phyloP scores from a whole-genome alignment of 2,797 vertebrate genomes.

The Rhabdophis nuchalis region DNA sequence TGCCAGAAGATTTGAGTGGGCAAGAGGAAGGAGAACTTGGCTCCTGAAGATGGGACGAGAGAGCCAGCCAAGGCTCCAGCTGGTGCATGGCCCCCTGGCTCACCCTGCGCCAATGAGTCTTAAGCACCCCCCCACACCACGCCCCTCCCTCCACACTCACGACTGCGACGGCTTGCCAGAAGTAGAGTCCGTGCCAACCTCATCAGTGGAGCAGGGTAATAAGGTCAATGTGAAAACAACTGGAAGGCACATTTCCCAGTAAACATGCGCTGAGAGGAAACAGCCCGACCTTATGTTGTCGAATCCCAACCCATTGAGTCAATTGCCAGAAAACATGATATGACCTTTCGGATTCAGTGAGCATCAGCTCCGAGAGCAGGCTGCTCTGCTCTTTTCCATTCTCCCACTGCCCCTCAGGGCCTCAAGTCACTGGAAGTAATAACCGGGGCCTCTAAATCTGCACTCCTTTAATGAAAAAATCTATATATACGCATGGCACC shows the following conservation, averaged over 20 bases:
- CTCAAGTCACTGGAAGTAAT: constrained; percentile 93
- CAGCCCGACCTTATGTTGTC: constrained; percentile 85
- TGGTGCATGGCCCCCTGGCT: constrained; percentile 2
- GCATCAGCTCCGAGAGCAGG: constrained; percentile 84
- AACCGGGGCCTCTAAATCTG: constrained; percentile 82
- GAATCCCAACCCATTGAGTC: constrained; percentile 94
- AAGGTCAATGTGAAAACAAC: constrained; percentile 95
- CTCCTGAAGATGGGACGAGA: background rate
- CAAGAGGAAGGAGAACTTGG: background rate
- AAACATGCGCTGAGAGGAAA: constrained; percentile 84
- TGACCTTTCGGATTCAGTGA: constrained; percentile 97
- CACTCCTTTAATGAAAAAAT: constrained; percentile 81
- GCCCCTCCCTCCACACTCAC: background rate
- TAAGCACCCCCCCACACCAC: background rate
- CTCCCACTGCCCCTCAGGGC: constrained; percentile 82
- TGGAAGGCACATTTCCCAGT: constrained; percentile 85
- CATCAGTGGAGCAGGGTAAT: constrained; percentile 86
- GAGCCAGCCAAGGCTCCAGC: constrained; percentile 10
- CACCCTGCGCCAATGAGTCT: background rate
- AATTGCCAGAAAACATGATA: constrained; percentile 97
- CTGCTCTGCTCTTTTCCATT: constrained; percentile 88
- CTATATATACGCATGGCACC: constrained; percentile 75
- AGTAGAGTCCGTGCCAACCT: constrained; percentile 70
- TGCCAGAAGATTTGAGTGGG: background rate
- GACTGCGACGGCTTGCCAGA: constrained; percentile 36